These are phyloP conservation scores for Pemphigus obesinymphae DNA, from an alignment of 1,140 invertebrate genomes.

Conservation along the genomic window DNA sequence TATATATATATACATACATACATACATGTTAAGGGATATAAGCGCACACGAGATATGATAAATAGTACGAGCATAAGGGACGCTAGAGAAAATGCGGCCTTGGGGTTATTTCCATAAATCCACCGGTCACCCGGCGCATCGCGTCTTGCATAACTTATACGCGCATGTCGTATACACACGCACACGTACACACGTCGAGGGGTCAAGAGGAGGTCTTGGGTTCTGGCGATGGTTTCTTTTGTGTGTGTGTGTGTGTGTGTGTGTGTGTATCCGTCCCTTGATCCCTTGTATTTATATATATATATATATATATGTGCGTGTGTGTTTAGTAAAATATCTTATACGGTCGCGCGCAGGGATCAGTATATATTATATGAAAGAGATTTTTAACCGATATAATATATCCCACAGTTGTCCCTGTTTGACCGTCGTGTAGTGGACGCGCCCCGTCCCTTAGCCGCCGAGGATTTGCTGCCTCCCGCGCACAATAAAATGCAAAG, in stretches of 20 bases:
- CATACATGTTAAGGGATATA: not conserved
- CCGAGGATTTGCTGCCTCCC: too few species aligned
- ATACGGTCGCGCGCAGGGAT: not conserved
- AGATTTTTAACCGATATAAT: constrained; percentile 28
- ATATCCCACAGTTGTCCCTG: not conserved
- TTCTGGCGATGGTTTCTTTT: not conserved
- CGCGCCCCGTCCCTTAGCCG: not conserved
- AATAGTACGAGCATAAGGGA: not conserved
- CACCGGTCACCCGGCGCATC: constrained; percentile 11
- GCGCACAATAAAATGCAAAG: not conserved
- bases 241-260: not conserved
- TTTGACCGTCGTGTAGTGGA: not conserved
- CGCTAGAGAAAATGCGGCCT: not conserved
- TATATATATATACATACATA: not conserved
- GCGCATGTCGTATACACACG: constrained; percentile 1
- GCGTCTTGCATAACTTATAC: constrained; percentile 34
- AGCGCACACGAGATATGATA: not conserved
- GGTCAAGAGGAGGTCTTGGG: constrained; percentile 20
- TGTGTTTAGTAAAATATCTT: not conserved
- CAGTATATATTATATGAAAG: not conserved
- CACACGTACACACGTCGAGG: not conserved
- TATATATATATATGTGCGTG: not conserved
- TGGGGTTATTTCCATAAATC: constrained; percentile 38
- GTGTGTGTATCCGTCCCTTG: too few species aligned
- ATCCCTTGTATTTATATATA: not conserved